Evolutionary conservation across 2,113 vertebrate genomes (phyloP).

Genomic region (Alethe diademata): DNA sequence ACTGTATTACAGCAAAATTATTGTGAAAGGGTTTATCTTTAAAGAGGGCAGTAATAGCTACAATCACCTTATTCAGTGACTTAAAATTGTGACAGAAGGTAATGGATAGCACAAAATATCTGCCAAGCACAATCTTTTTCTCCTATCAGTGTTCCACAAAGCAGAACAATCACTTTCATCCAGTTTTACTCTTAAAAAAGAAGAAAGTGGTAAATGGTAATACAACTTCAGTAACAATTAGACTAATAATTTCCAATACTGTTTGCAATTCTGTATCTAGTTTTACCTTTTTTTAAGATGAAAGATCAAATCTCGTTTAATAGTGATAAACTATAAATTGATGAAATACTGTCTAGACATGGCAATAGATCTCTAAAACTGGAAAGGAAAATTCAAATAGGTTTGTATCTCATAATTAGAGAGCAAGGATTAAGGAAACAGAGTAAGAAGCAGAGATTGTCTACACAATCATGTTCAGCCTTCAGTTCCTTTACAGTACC

Average conservation of each 20-base stretch:
- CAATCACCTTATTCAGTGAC: conserved; percentile 46
- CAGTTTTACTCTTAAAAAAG: neutral
- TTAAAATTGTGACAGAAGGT: conserved; percentile 50
- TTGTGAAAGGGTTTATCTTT: conserved; percentile 53
- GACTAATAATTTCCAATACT: neutral
- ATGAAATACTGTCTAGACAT: neutral
- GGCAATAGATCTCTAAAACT: neutral
- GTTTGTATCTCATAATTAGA: neutral
- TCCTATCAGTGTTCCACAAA: neutral
- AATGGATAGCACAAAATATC: conserved; percentile 28
- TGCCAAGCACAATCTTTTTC: conserved; percentile 22
- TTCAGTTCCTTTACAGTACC: neutral
- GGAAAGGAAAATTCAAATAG: neutral
- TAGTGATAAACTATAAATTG: neutral
- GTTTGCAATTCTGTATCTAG: neutral
- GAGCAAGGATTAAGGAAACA: neutral
- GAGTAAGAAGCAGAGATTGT: neutral
- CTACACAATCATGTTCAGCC: neutral
- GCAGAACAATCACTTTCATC: neutral
- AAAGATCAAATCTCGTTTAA: neutral
- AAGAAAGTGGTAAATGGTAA: neutral
- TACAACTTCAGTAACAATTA: neutral
- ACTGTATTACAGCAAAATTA: conserved; percentile 54
- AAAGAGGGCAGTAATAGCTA: conserved; percentile 58
- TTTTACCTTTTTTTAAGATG: neutral